Base-by-base conservation (phyloP, 2,797 vertebrate species). In the Natrix natrix region DNA sequence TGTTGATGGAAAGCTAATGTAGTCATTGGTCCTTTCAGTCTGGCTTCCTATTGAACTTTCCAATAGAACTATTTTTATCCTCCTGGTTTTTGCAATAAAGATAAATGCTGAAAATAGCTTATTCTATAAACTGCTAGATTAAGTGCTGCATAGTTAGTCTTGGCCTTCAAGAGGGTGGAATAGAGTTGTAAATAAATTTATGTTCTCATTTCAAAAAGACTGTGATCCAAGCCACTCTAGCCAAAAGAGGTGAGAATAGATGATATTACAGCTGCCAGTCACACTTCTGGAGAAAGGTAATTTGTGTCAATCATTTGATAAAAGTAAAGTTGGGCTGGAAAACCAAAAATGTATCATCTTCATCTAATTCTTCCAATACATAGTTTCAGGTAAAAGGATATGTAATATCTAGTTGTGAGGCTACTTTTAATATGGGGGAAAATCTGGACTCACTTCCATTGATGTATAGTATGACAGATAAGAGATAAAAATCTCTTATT, bases 271-370 rank as follows among this genome's bases (percentile, higher is more conserved):
- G 59, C 87, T 89, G 90, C 90, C 78, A 56, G 56, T 87, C 87
- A 87, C 61, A 48, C 32, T 87, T 48, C 61, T 48, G 26, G 92
- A 69, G 69, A 74, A 92, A 16, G 90, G 69, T 59, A 60, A 74
- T 54, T 48, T 87, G 63, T 94, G 93, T 89, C 93, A 92, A 91
- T 94, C 93, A 94, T 59, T 16, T 89, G 56, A 63, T 61, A 37
- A 88, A 90, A 92, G 28, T n/a, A 26, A 78, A 89, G 89, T 59
- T 92, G 66, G 59, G 16, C 92, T 91, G 37, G 54, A 37, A 91
- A 90, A 59, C 86, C 60, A 87, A 86, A 54, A 57, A 57, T 2
- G 59, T 69, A 52, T 28, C 69, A 69, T 92, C 90, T 86, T 90
- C 66, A 69, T 89, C 86, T 88, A 83, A 88, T 66, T 86, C 69